Conservation (phyloP, 2,797 vertebrate genomes). For the Chelon auratus region DNA sequence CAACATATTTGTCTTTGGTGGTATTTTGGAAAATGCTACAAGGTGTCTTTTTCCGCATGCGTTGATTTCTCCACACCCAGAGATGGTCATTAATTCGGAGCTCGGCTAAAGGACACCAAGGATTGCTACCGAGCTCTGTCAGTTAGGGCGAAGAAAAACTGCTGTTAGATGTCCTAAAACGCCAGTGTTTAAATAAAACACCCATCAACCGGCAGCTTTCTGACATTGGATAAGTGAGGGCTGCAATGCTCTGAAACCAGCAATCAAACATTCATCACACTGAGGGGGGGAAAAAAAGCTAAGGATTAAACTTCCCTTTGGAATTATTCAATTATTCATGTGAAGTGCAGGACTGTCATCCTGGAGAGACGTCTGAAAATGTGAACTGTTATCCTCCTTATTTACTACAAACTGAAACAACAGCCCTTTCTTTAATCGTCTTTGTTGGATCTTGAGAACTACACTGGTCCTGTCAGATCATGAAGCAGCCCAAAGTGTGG, state of each 20-base stretch:
- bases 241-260: background rate
- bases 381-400: background rate
- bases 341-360: background rate
- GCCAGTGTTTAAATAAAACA: background rate
- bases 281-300: too few species aligned
- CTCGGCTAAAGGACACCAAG: conserved; percentile 21
- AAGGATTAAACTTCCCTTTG: too few species aligned
- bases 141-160: conserved; percentile 27
- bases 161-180: conserved; percentile 9
- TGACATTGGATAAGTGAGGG: background rate
- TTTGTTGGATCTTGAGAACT: too few species aligned
- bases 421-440: background rate
- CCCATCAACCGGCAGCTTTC: background rate
- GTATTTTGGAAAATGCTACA: conserved; percentile 49
- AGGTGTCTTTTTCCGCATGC: conserved; percentile 45
- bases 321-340: too few species aligned
- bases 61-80: conserved; percentile 36
- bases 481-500: background rate
- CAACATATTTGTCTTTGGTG: conserved; percentile 46
- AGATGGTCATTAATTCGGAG: conserved; percentile 42
- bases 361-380: background rate
- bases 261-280: background rate
- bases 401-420: background rate
- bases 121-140: conserved; percentile 10
- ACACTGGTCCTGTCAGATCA: background rate